Evolutionary conservation across 2,888 invertebrate genomes (phyloP).

Genomic region (Eustalomyia histrio): DNA sequence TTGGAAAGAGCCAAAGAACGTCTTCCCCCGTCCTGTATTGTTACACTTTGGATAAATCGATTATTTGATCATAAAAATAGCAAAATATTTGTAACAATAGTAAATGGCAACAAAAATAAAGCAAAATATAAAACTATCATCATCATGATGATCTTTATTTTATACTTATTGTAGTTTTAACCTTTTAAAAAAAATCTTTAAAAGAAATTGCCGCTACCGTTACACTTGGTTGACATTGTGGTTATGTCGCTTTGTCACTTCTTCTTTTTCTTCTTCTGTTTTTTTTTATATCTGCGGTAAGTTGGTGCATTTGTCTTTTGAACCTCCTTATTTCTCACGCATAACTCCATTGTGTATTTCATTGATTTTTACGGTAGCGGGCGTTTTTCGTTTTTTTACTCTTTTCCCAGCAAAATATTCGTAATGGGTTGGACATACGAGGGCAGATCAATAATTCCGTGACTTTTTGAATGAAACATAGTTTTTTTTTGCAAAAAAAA

Average conservation of each 20-base stretch:
- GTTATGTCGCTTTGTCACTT: constrained; percentile 63
- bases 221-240: constrained; percentile 67
- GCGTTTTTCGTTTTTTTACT: no score
- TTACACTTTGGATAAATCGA: constrained; percentile 74
- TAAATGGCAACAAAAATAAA: constrained; percentile 67
- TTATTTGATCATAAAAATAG: constrained; percentile 67
- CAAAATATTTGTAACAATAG: constrained; percentile 58
- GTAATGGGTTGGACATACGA: no score
- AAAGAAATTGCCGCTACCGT: constrained; percentile 53
- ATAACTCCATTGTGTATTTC: constrained; percentile 44
- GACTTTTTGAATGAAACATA: no score
- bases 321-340: constrained; percentile 62
- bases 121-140: constrained; percentile 21
- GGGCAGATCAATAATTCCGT: no score
- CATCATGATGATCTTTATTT: constrained; percentile 18
- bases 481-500: no score
- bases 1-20: neutral
- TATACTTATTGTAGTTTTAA: constrained; percentile 15
- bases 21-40: neutral
- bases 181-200: constrained; percentile 15
- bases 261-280: constrained; percentile 43
- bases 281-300: constrained; percentile 53
- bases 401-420: no score
- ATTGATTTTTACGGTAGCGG: constrained; percentile 61
- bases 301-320: constrained; percentile 47